Percentiles rank a stretch among this genome's conserved stretches.
phyloP scores from a whole-genome alignment of 2,888 invertebrate species.

The Latheticus oryzae region DNA sequence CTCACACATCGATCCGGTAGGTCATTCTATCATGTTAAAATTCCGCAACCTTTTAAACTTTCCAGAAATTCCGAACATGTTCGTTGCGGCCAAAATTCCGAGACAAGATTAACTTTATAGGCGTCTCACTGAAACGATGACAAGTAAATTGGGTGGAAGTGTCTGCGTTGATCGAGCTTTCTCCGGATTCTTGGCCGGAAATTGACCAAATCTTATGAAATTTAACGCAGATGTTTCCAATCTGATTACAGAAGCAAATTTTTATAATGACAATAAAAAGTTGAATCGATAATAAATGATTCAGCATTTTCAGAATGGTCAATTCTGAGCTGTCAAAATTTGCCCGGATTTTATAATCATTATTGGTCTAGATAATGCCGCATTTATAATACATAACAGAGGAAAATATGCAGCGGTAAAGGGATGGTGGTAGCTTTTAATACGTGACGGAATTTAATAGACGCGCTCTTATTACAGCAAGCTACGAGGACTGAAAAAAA shows the following conservation, averaged over 20 bases:
- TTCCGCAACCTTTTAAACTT: slow-evolving; percentile 10
- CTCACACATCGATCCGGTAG: slow-evolving; percentile 12
- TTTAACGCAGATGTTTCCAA: too few relatives aligned
- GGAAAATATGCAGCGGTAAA: slow-evolving; percentile 14
- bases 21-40: slow-evolving; percentile 19
- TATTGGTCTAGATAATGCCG: slow-evolving; percentile 25
- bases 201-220: too few relatives aligned
- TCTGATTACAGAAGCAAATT: too few relatives aligned
- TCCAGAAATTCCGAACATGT: slow-evolving; percentile 15
- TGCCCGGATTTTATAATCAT: too few relatives aligned
- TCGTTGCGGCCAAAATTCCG: slow-evolving; percentile 15
- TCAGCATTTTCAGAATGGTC: slow-evolving; percentile 7
- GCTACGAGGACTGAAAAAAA: slow-evolving; percentile 1
- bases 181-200: too few relatives aligned
- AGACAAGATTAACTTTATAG: slow-evolving; percentile 26
- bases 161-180: slow-evolving; percentile 12
- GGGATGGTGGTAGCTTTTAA: slow-evolving; percentile 19
- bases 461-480: slow-evolving; percentile 20
- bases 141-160: slow-evolving; percentile 18
- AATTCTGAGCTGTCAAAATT: slow-evolving; percentile 13
- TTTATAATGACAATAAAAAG: too few relatives aligned
- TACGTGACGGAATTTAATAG: slow-evolving; percentile 28
- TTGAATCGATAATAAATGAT: slow-evolving; percentile 9
- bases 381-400: slow-evolving; percentile 22
- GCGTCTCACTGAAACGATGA: slow-evolving; percentile 2